Evolutionary conservation across 2,797 vertebrate species (phyloP).

Genomic region (Micromesistius poutassou): DNA sequence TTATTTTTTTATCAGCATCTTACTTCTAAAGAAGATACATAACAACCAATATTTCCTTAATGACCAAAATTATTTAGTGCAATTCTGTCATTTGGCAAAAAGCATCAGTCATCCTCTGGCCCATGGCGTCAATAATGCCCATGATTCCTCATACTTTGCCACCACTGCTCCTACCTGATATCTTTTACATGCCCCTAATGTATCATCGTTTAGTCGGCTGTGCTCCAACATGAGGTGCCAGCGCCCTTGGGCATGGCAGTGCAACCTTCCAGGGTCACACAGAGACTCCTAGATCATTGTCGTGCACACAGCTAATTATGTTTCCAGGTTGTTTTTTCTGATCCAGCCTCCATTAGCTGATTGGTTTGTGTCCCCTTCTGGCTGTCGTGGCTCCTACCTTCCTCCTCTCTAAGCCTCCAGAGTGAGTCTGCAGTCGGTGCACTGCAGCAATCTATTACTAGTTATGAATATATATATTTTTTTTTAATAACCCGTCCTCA

Average conservation of each 20-base stretch:
- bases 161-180: not conserved
- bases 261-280: not conserved
- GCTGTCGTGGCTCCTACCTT: not conserved
- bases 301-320: not conserved
- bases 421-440: not conserved
- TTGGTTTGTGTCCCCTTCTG: not conserved
- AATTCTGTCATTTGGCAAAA: not conserved
- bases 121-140: not conserved
- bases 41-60: not conserved
- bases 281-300: not conserved
- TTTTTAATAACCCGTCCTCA: no score
- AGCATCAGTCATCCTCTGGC: not conserved
- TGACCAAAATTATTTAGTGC: not conserved
- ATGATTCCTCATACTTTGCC: not conserved
- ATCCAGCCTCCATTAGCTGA: not conserved
- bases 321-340: not conserved
- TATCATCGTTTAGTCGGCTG: not conserved
- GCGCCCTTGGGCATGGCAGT: not conserved
- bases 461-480: not conserved
- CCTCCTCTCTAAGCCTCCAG: not conserved
- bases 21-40: slow-evolving; percentile 1
- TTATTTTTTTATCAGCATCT: not conserved
- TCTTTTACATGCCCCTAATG: not conserved
- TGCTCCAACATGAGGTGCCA: not conserved
- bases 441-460: not conserved